Evolutionary conservation across 2,113 vertebrate species (phyloP).

Genomic region (Emydocephalus ijimae): DNA sequence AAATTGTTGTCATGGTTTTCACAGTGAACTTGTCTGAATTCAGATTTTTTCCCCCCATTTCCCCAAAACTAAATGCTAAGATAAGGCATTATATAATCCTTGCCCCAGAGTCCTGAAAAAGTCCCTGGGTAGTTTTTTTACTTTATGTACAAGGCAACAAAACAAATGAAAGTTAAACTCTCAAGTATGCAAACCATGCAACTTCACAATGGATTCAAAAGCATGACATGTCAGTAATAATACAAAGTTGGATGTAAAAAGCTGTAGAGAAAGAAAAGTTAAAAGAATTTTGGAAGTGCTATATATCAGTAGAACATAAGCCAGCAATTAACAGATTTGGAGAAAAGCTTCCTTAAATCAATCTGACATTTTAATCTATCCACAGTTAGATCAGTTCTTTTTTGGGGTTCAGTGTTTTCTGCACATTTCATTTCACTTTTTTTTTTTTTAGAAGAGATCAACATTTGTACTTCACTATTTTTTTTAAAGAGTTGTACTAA

Average conservation of each 20-base stretch:
- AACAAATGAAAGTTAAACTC: conserved; percentile 41
- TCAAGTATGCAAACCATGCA: conserved; percentile 21
- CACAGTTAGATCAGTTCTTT: conserved; percentile 19
- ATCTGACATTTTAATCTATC: neutral
- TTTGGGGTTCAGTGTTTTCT: conserved; percentile 29
- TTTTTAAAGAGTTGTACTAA: neutral
- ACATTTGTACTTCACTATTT: neutral
- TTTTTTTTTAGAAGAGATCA: neutral
- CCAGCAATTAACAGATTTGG: neutral
- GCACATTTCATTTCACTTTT: neutral
- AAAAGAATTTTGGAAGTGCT: neutral
- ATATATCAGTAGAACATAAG: neutral
- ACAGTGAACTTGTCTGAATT: conserved; percentile 63
- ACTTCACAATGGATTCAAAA: conserved; percentile 12
- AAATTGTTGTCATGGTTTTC: conserved; percentile 78
- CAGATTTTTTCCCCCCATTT: conserved; percentile 49
- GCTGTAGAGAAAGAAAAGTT: rapidly evolving
- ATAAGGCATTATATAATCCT: conserved; percentile 58
- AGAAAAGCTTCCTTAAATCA: neutral
- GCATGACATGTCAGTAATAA: conserved; percentile 29
- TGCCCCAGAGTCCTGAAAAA: conserved; percentile 30
- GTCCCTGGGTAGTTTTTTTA: conserved; percentile 1
- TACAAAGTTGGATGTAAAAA: neutral
- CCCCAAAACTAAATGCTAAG: conserved; percentile 41
- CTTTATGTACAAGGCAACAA: conserved; percentile 2